A percentile compares a stretch with the other conserved stretches of the same genome.
Conservation (phyloP, 2,888 invertebrate species). For the Napeogenes sylphis region DNA sequence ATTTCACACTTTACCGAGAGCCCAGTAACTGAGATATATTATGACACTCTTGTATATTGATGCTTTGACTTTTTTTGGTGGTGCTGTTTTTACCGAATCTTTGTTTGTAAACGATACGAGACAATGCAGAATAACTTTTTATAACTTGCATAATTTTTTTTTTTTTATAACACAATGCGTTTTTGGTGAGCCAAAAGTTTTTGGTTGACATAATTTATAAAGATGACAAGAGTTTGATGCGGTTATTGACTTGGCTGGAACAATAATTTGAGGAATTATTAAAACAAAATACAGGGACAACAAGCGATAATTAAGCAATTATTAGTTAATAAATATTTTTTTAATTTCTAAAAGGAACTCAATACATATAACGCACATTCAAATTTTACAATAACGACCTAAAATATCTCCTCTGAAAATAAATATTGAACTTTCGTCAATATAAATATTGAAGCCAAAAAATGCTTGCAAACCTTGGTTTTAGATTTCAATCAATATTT, state of each 20-base stretch:
- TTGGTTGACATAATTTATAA: constrained; percentile 36
- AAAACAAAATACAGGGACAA: not conserved
- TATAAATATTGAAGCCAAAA: constrained; percentile 6
- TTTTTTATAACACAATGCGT: constrained; percentile 12
- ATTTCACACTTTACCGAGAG: constrained; percentile 71
- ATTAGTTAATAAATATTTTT: not conserved
- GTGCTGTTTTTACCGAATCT: constrained; percentile 61
- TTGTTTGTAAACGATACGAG: constrained; percentile 67
- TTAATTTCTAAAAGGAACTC: not conserved
- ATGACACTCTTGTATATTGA: constrained; percentile 56
- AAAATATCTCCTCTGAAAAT: not conserved
- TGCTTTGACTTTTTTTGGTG: constrained; percentile 53
- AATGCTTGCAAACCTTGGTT: constrained; percentile 39
- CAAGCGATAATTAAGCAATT: not conserved
- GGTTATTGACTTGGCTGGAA: constrained; percentile 12
- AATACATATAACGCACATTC: not conserved
- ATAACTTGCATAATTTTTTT: constrained; percentile 37
- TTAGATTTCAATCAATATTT: constrained; percentile 63
- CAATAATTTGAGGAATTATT: constrained; percentile 6
- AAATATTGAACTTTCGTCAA: constrained; percentile 1
- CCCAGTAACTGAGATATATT: constrained; percentile 69
- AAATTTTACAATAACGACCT: not conserved
- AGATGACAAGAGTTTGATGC: constrained; percentile 38
- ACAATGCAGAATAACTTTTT: constrained; percentile 54
- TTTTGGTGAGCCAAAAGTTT: constrained; percentile 36